Conservation (phyloP, 2,888 invertebrate species). For the Yponomeuta plumbellus region DNA sequence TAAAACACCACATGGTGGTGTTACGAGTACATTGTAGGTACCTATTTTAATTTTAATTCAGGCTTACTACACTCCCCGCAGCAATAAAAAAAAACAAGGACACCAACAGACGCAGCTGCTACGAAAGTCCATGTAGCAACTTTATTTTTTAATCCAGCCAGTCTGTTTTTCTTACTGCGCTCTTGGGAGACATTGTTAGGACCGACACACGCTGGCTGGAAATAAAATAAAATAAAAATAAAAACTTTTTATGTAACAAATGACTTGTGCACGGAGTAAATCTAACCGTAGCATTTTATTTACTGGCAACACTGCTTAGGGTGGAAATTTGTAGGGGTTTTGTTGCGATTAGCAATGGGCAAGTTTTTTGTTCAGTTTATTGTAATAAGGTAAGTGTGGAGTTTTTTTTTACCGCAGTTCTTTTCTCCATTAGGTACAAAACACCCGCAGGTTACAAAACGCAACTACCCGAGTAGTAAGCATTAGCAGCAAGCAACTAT, state of each 20-base stretch:
- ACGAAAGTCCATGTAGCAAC: background rate
- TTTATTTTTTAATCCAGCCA: background rate
- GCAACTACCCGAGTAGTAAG: too few relatives aligned
- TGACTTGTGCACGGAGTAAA: background rate
- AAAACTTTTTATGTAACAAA: background rate
- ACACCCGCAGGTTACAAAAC: too few relatives aligned
- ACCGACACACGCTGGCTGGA: conserved; percentile 1
- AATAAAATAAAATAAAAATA: conserved; percentile 3
- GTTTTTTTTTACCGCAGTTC: too few relatives aligned
- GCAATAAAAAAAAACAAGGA: conserved; percentile 2
- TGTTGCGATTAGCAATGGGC: too few relatives aligned
- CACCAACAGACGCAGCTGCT: background rate
- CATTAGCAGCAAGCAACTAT: too few relatives aligned
- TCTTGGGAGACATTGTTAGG: conserved; percentile 17
- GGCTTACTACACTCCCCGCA: background rate
- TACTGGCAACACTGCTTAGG: background rate
- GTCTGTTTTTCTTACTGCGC: conserved; percentile 15
- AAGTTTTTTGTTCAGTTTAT: too few relatives aligned
- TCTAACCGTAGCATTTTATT: background rate
- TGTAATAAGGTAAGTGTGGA: too few relatives aligned
- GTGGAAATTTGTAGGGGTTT: too few relatives aligned
- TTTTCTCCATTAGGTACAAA: too few relatives aligned
- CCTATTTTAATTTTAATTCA: background rate
- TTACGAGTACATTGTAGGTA: background rate
- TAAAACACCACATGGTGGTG: too few relatives aligned